Evolutionary conservation across 2,113 vertebrate species (phyloP).

Genomic region (Corythoichthys intestinalis): DNA sequence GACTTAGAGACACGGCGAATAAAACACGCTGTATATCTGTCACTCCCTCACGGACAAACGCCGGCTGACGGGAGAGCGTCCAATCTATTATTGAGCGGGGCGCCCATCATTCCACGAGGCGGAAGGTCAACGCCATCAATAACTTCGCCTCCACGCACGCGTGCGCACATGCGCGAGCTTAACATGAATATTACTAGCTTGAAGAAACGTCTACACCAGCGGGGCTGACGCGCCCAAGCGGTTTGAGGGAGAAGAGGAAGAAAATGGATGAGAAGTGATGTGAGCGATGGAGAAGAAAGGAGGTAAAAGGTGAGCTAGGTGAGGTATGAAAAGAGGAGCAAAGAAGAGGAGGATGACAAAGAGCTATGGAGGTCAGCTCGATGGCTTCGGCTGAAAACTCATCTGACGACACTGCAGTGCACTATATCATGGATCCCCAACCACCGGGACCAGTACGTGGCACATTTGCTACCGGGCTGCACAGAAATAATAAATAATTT

Average conservation of each 20-base stretch:
- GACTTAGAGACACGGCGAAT: constrained; percentile 8
- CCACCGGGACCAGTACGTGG: too few species aligned
- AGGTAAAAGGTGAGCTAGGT: neutral
- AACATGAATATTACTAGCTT: neutral
- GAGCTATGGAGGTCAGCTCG: neutral
- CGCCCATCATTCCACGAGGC: constrained; percentile 43
- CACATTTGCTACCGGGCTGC: too few species aligned
- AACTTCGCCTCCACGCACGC: constrained; percentile 27
- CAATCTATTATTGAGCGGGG: constrained; percentile 60
- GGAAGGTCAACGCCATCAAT: constrained; percentile 64
- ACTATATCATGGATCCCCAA: too few species aligned
- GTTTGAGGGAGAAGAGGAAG: constrained; percentile 9
- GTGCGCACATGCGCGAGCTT: constrained; percentile 10
- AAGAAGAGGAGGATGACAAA: neutral
- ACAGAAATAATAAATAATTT: too few species aligned
- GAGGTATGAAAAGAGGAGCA: neutral
- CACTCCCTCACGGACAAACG: constrained; percentile 14
- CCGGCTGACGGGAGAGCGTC: constrained; percentile 39
- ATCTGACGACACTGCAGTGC: too few species aligned
- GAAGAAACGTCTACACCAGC: constrained; percentile 9
- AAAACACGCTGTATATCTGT: constrained; percentile 22
- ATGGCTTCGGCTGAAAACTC: neutral
- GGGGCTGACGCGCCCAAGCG: neutral
- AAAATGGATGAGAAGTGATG: neutral
- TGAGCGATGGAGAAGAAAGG: neutral